phyloP scores from a whole-genome alignment of 1,140 invertebrate genomes.

The Scaptomyza hsui region DNA sequence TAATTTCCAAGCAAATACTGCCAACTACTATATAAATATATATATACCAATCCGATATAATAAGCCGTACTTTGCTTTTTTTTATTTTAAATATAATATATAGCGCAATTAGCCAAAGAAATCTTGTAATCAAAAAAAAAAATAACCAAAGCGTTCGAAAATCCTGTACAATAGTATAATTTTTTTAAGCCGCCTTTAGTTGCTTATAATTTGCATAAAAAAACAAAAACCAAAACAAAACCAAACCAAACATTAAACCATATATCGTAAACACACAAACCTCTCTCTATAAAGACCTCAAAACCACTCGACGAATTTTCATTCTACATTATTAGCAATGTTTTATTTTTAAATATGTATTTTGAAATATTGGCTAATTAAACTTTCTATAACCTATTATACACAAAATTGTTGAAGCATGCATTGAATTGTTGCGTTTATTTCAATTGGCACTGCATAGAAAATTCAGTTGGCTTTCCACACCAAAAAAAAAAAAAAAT shows the following conservation, averaged over 20 bases:
- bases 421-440: constrained; percentile 58
- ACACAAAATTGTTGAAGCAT: constrained; percentile 60
- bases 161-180: constrained; percentile 23
- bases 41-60: constrained; percentile 9
- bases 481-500: constrained; percentile 3
- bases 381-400: constrained; percentile 35
- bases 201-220: constrained; percentile 29
- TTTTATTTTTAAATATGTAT: constrained; percentile 3
- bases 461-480: constrained; percentile 16
- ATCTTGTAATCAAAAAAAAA: neutral
- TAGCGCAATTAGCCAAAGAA: constrained; percentile 13
- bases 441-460: constrained; percentile 61
- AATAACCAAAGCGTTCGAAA: constrained; percentile 1
- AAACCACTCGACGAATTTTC: neutral
- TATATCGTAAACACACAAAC: constrained; percentile 32
- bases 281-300: neutral
- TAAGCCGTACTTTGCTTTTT: constrained; percentile 7
- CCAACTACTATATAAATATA: constrained; percentile 1
- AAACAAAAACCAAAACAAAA: constrained; percentile 1
- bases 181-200: constrained; percentile 32
- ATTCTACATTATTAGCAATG: constrained; percentile 31
- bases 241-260: constrained; percentile 14
- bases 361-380: constrained; percentile 43
- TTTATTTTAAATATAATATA: constrained; percentile 6
- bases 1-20: constrained; percentile 31